Evolutionary conservation across 2,888 invertebrate species (phyloP).

Genomic region (Oxystoma pomonae): DNA sequence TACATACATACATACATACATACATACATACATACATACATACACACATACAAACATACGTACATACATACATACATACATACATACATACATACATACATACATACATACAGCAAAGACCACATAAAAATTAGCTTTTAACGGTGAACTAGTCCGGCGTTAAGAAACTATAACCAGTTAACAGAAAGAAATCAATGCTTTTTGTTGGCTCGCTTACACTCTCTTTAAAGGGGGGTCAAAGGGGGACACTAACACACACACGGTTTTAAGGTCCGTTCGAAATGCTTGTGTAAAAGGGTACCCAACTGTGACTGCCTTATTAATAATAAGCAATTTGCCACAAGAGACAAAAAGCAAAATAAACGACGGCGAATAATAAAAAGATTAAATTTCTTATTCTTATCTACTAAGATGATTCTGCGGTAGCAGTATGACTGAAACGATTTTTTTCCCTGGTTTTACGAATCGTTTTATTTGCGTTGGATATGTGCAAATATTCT

Average conservation of each 20-base stretch:
- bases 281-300: constrained; percentile 6
- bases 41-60: neutral
- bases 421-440: too few species aligned
- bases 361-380: neutral
- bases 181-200: neutral
- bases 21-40: neutral
- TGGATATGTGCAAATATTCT: too few species aligned
- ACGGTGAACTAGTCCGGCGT: too few species aligned
- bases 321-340: constrained; percentile 28
- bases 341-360: constrained; percentile 18
- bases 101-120: neutral
- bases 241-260: neutral
- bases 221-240: neutral
- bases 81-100: neutral
- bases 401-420: neutral
- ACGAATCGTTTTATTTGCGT: too few species aligned
- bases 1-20: constrained; percentile 3
- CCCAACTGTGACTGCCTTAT: constrained; percentile 21
- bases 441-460: too few species aligned
- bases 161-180: too few species aligned
- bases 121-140: too few species aligned
- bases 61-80: neutral
- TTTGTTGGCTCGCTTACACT: neutral
- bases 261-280: neutral
- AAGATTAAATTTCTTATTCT: neutral